Evolutionary conservation across 2,888 invertebrate genomes (phyloP).

Genomic region (Tiliacea aurago): DNA sequence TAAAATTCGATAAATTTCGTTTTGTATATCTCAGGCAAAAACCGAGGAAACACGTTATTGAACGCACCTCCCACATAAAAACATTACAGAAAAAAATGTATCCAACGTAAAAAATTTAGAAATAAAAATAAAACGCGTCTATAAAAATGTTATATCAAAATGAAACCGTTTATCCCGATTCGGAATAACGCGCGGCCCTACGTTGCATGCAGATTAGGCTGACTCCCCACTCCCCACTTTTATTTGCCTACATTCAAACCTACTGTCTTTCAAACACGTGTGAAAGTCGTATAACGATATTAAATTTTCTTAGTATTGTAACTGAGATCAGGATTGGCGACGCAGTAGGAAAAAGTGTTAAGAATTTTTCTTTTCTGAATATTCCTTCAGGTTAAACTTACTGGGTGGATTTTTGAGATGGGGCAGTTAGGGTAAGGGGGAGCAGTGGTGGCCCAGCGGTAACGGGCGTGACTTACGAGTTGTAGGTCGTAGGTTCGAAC

Average conservation of each 20-base stretch:
- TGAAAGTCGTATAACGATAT: slow-evolving; percentile 57
- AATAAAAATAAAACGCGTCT: slow-evolving; percentile 66
- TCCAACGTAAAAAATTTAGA: slow-evolving; percentile 53
- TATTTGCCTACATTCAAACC: slow-evolving; percentile 44
- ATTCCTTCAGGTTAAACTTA: not conserved
- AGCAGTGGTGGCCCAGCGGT: no score
- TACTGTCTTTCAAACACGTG: slow-evolving; percentile 56
- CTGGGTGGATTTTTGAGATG: no score
- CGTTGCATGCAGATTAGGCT: slow-evolving; percentile 75
- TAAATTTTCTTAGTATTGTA: slow-evolving; percentile 48
- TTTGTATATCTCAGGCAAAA: not conserved
- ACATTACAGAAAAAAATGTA: slow-evolving; percentile 23
- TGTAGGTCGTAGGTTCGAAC: no score
- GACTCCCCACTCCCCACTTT: slow-evolving; percentile 55
- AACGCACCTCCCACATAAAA: slow-evolving; percentile 22
- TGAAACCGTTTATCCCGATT: slow-evolving; percentile 78
- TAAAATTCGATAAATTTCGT: not conserved
- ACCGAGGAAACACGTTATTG: not conserved
- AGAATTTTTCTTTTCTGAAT: no score
- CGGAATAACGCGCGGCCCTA: slow-evolving; percentile 72
- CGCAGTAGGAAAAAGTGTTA: not conserved
- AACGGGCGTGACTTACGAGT: no score
- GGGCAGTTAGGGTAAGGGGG: no score
- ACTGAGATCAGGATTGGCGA: slow-evolving; percentile 17
- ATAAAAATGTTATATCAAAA: slow-evolving; percentile 69